Conservation (phyloP, 2,888 invertebrate species). For the Lasius platythorax region DNA sequence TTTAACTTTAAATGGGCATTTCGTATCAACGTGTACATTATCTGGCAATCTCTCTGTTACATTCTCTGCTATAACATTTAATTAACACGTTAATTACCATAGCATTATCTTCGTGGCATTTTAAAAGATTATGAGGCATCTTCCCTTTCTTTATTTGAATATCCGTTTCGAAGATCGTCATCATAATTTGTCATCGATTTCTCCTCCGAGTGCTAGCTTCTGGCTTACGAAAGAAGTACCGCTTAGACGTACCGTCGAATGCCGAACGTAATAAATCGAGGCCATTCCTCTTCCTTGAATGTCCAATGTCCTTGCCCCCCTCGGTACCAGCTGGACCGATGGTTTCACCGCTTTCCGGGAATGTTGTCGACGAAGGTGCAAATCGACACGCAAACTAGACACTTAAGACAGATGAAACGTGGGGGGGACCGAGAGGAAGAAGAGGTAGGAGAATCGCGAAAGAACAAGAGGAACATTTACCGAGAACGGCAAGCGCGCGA, state of each 20-base stretch:
- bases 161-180: neutral
- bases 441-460: slow-evolving; percentile 12
- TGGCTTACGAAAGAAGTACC: slow-evolving; percentile 1
- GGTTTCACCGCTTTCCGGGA: slow-evolving; percentile 58
- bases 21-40: neutral
- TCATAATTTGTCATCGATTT: slow-evolving; percentile 10
- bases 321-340: slow-evolving; percentile 13
- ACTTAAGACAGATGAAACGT: slow-evolving; percentile 6
- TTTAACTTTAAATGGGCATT: neutral
- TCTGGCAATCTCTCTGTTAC: neutral
- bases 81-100: slow-evolving; percentile 31
- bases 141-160: slow-evolving; percentile 41
- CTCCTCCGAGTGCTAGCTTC: neutral
- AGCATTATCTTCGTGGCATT: neutral
- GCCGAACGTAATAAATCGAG: slow-evolving; percentile 48
- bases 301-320: slow-evolving; percentile 31
- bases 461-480: slow-evolving; percentile 49
- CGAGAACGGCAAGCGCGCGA: slow-evolving; percentile 40
- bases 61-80: neutral
- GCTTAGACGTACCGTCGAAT: slow-evolving; percentile 10
- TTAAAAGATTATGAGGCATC: neutral
- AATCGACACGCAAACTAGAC: slow-evolving; percentile 56
- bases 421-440: neutral
- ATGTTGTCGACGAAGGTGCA: slow-evolving; percentile 57
- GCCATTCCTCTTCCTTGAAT: slow-evolving; percentile 29